Evolutionary conservation across 2,113 vertebrate genomes (phyloP), one percentile per base, ranked within the genome.

Genomic region (Tympanuchus pallidicinctus): DNA sequence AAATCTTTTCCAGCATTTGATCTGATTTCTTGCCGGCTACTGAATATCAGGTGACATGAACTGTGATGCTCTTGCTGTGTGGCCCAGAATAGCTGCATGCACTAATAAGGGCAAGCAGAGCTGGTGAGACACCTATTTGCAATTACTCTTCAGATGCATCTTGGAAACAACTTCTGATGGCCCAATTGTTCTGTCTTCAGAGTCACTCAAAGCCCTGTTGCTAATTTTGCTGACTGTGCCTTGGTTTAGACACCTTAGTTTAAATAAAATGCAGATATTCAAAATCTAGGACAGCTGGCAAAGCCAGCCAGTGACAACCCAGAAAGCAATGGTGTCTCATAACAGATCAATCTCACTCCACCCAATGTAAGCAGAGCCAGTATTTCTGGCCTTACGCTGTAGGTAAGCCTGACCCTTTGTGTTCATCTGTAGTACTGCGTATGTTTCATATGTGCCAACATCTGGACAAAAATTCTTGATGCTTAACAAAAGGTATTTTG

Each of bases 391-490:
- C 47, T 83, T 65, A 60, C 8, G 8, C 11, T 19, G 9, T 30
- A 93, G 32, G 43, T 40, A 85, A 91, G 67, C 43, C 21, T 61
- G 61, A 52, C 34, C 22, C 12, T 63, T 36, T 24, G 5, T n/a
- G 17, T 60, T 69, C 38, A 80, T 65, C n/a, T 50, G 66, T 16
- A 75, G 38, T 24, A 30, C 34, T 17, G 24, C 8, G 13, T 6
- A 13, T 25, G 27, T 59, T 91, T 82, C 34, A 47, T 7, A 60
- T 6, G 4, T 30, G 48, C 65, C 57, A 81, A 42, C 65, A 90
- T 71, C 82, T 88, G 76, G 43, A 40, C 42, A 69, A 94, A 93
- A 95, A 86, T 45, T 72, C 25, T 40, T 32, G 22, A 77, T 54
- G 36, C 30, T 74, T 6, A 86, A 65, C n/a, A 85, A 69, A 67